Evolutionary conservation across 2,888 invertebrate species (phyloP), one percentile per base, ranked within the genome.

Genomic region (Stictocephala bisonia): DNA sequence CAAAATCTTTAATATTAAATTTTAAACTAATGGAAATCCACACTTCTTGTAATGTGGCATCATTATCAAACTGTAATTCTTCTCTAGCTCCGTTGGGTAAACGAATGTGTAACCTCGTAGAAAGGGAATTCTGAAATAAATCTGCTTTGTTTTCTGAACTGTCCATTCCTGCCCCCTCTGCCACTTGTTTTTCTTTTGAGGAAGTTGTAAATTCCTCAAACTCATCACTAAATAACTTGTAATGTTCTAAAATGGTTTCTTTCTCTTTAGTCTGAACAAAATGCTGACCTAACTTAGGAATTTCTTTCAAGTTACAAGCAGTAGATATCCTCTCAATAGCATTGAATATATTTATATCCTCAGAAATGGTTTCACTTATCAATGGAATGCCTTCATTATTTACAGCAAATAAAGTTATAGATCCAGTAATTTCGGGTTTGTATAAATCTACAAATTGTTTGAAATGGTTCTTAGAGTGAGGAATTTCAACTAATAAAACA

Each of bases 1-100:
- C 64, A 64, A 64, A 64, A 26, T 64, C 44, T 3, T 41, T 64
- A 13, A 64, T 11, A 13, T 64, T 64, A 44, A 27, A 56, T 20
- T 56, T 56, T 7, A 1, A 18, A n/a, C 18, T 3, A 15, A 56
- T 29, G 18, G 31, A 56, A 29, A 29, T 24, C 7, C 18, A 56
- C 27, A 56, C 56, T 56, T 56, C 56, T 29, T 56, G 56, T 29
- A 56, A 29, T 1, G 6, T 18, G 1, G 27, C 56, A 56, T 56
- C 2, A 18, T 56, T 56, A 27, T 56, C 29, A 56, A 56, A 56
- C 4, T 11, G 15, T 15, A 29, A 29, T 15, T 56, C 31, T 3
- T 56, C 56, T 20, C 18, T 56, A 1, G 56, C 11, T 9, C 56
- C 56, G 31, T 56, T 31, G 3, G 56, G 56, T 13, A 56, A 29